A percentile compares a stretch with the other conserved stretches of the same genome.
phyloP scores from a whole-genome alignment of 1,140 invertebrate genomes.

The Drosophila sturtevanti region DNA sequence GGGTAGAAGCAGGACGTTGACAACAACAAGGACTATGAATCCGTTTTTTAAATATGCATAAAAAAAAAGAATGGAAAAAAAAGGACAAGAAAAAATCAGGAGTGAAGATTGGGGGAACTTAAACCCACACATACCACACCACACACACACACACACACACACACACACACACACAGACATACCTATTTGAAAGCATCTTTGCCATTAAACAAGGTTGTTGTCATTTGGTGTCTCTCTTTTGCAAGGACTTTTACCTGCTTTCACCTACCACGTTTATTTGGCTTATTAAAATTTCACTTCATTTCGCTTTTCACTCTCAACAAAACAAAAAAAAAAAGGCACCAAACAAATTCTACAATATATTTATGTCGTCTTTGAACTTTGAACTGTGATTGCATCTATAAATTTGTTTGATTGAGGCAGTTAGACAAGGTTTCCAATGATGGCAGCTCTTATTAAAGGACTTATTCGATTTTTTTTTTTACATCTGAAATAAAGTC shows the following conservation, averaged over 20 bases:
- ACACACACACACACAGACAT: constrained; percentile 41
- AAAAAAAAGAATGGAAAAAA: constrained; percentile 31
- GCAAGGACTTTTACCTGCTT: constrained; percentile 20
- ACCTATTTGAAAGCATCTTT: constrained; percentile 58
- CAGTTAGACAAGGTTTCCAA: constrained; percentile 13
- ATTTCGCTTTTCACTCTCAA: constrained; percentile 15
- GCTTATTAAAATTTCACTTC: constrained; percentile 63
- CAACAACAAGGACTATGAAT: neutral
- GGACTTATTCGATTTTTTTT: neutral
- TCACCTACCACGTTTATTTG: constrained; percentile 51
- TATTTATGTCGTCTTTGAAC: constrained; percentile 38
- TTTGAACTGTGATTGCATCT: constrained; percentile 47
- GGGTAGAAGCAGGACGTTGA: neutral
- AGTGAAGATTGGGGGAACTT: neutral
- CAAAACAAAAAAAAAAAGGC: neutral
- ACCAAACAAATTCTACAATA: neutral
- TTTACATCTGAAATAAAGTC: no score
- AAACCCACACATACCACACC: neutral
- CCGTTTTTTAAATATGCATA: constrained; percentile 58
- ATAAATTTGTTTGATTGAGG: constrained; percentile 28
- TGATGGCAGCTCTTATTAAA: neutral
- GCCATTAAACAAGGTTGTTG: constrained; percentile 19
- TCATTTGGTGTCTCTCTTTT: neutral
- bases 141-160: constrained; percentile 28
- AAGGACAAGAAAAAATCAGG: neutral